Percentiles rank a stretch among this genome's conserved stretches.
Evolutionary conservation across 2,113 vertebrate genomes (phyloP).

Genomic region (Bolborhynchus lineola): DNA sequence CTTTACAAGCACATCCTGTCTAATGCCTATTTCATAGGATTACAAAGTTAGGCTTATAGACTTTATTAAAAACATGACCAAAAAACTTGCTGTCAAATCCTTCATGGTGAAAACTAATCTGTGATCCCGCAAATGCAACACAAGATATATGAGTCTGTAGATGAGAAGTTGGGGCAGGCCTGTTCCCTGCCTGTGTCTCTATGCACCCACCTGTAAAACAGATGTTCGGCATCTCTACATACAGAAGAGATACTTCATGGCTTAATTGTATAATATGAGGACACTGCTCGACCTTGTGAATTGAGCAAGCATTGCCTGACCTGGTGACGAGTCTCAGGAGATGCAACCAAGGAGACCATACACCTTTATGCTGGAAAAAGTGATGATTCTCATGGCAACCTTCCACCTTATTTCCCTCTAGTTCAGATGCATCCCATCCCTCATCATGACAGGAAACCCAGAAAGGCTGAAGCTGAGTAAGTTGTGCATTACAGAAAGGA

Average conservation of each 20-base stretch:
- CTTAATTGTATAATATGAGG: background rate
- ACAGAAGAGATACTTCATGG: background rate
- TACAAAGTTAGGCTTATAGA: background rate
- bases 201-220: background rate
- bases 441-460: background rate
- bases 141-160: background rate
- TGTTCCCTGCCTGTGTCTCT: background rate
- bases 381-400: background rate
- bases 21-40: background rate
- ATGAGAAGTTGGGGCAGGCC: background rate
- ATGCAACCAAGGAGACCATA: background rate
- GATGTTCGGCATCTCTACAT: background rate
- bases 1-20: background rate
- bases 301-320: background rate
- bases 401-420: background rate
- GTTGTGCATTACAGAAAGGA: background rate
- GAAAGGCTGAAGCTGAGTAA: background rate
- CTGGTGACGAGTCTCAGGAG: background rate
- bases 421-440: background rate
- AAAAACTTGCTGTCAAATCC: background rate
- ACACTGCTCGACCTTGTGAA: accelerated
- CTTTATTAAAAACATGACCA: background rate
- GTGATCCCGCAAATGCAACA: background rate
- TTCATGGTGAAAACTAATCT: background rate
- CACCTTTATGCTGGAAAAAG: background rate